Conservation (phyloP, 2,113 vertebrate species). For the Ardeotis arabs region DNA sequence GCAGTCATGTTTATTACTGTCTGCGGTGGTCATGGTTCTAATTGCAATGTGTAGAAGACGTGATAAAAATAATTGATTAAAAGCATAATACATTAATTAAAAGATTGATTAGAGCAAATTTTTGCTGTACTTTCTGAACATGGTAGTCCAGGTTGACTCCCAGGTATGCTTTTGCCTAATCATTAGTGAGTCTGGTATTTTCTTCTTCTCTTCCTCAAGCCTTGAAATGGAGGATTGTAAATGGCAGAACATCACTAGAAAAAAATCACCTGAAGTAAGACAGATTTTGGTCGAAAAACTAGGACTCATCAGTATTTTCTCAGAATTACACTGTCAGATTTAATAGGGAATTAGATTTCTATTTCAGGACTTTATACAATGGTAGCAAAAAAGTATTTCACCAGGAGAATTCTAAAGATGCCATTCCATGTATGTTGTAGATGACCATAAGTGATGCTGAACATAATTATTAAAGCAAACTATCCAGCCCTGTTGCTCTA, state of each 20-base stretch:
- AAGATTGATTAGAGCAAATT: background rate
- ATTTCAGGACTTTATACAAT: background rate
- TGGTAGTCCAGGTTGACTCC: background rate
- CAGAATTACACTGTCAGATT: background rate
- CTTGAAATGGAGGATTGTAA: background rate
- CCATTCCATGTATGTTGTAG: background rate
- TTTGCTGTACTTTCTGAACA: background rate
- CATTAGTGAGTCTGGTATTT: background rate
- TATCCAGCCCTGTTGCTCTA: background rate
- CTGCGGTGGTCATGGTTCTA: background rate
- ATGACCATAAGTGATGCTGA: background rate
- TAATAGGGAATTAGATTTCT: background rate
- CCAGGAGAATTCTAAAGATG: background rate
- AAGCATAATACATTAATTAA: background rate
- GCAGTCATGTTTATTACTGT: background rate
- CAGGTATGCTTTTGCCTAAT: background rate
- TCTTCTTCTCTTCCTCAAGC: background rate
- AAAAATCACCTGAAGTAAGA: background rate
- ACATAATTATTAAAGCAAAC: background rate
- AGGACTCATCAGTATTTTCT: background rate
- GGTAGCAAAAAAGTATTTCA: background rate
- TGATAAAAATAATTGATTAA: background rate
- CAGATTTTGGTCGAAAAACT: background rate
- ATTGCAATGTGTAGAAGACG: background rate
- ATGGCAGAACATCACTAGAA: background rate